These are phyloP conservation scores for Bothrops jararaca DNA, from an alignment of 2,113 vertebrate species.

Conservation along the genomic window DNA sequence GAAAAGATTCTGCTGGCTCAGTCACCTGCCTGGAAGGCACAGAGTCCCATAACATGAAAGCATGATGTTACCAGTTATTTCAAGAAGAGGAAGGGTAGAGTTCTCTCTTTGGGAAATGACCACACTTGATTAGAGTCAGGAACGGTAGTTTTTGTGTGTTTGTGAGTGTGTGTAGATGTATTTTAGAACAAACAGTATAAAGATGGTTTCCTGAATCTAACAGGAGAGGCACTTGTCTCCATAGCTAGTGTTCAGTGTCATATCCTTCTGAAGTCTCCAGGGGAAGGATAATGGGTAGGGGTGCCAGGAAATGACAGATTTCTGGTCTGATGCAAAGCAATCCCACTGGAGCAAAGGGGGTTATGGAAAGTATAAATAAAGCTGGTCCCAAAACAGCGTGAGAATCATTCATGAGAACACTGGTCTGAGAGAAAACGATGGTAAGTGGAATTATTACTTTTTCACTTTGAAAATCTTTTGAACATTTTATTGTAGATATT, in stretches of 20 bases:
- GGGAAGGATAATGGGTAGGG: constrained; percentile 42
- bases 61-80: constrained; percentile 71
- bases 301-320: constrained; percentile 73
- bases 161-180: constrained; percentile 34
- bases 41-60: constrained; percentile 20
- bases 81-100: constrained; percentile 69
- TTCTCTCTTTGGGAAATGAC: constrained; percentile 60
- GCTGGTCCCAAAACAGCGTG: constrained; percentile 70
- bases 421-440: constrained; percentile 50
- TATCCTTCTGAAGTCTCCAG: constrained; percentile 64
- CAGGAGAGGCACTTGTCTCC: constrained; percentile 56
- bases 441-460: constrained; percentile 59
- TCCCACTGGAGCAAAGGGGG: constrained; percentile 68
- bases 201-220: constrained; percentile 68
- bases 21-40: constrained; percentile 39
- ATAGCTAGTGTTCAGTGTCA: constrained; percentile 75
- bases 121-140: constrained; percentile 62
- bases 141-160: constrained; percentile 51
- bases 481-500: fast-evolving
- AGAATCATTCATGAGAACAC: constrained; percentile 45
- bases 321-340: constrained; percentile 70
- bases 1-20: constrained; percentile 29
- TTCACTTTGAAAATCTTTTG: not conserved
- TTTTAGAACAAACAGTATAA: constrained; percentile 68
- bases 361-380: constrained; percentile 66